Base-by-base conservation (phyloP, 2,888 invertebrate genomes). In the Antheraea assamensis region DNA sequence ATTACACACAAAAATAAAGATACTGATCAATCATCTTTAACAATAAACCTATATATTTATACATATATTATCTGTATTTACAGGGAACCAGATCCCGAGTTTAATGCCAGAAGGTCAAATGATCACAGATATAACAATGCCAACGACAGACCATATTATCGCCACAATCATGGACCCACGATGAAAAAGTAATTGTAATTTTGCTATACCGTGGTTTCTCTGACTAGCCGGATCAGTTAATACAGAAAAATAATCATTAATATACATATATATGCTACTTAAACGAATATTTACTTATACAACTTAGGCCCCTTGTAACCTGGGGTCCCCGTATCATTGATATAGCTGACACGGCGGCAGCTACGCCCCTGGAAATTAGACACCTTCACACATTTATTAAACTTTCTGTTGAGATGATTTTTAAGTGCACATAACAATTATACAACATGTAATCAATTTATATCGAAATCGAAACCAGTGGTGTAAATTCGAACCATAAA, bases 51-150 rank as follows among this genome's bases (percentile, higher is more conserved):
- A 58, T 24, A 10, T 58, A n/a, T n/a, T n/a, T n/a, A n/a, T n/a
- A n/a, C n/a, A n/a, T n/a, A 10, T 71, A 24, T 55, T 58, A 13
- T 13, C n/a, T 31, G 8, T 30, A n/a, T 73, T 78, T 76, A 31
- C n/a, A 81, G 81, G 81, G 73, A 77, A n/a, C 75, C 77, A 30
- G 76, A 78, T 70, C 77, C 78, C n/a, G 64, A 75, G 71, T 75
- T 76, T 27, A 74, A 78, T 71, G 68, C 21, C n/a, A 77, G 73
- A 35, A 47, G 55, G n/a, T 24, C 70, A 47, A 72, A 72, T 31
- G 72, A 68, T 42, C 42, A 73, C 8, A 27, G 30, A 30, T 64
- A 64, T 27, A 64, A 30, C 1, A 64, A 64, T 13, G 55, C 55
- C 35, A 72, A 70, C 47, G 72, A 31, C 42, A 52, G 17, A 66